Evolutionary conservation across 92 coral and sea anemone species (phyloP).

Genomic region (Palythoa grandiflora): DNA sequence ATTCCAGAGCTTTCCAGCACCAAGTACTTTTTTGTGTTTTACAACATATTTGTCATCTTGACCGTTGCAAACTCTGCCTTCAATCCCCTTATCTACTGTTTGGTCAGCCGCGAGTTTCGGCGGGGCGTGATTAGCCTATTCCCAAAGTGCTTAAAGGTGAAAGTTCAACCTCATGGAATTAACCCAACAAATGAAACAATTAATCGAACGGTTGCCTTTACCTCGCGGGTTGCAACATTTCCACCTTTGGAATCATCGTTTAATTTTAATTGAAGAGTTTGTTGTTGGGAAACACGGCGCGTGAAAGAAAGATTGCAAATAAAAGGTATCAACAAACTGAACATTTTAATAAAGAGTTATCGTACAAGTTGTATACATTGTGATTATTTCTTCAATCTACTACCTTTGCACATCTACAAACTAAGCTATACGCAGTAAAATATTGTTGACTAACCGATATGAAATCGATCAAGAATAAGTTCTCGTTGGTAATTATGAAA

Average conservation of each 20-base stretch:
- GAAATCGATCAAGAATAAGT: not conserved
- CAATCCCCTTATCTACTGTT: conserved; percentile 32
- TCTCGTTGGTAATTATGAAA: no score
- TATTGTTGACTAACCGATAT: not conserved
- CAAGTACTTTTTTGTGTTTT: conserved; percentile 24
- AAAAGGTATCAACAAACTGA: not conserved
- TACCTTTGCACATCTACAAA: not conserved
- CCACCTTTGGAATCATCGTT: conserved; percentile 38
- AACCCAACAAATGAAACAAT: not conserved
- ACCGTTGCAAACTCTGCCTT: conserved; percentile 33
- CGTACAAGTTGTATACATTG: not conserved
- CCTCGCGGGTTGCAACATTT: conserved; percentile 33
- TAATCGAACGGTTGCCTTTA: conserved; percentile 26
- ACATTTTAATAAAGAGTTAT: not conserved
- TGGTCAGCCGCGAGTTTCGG: conserved; percentile 45
- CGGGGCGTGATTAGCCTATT: conserved; percentile 9
- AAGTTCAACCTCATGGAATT: conserved; percentile 16
- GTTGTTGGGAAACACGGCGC: not conserved
- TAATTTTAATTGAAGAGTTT: not conserved
- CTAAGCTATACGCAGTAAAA: no score
- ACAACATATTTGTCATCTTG: conserved; percentile 27
- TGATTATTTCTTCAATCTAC: not conserved
- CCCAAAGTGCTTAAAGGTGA: not conserved
- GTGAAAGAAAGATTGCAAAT: not conserved
- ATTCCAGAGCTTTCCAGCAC: conserved; percentile 13